Conservation (phyloP, 2,797 vertebrate species). For the Siniperca undulata region DNA sequence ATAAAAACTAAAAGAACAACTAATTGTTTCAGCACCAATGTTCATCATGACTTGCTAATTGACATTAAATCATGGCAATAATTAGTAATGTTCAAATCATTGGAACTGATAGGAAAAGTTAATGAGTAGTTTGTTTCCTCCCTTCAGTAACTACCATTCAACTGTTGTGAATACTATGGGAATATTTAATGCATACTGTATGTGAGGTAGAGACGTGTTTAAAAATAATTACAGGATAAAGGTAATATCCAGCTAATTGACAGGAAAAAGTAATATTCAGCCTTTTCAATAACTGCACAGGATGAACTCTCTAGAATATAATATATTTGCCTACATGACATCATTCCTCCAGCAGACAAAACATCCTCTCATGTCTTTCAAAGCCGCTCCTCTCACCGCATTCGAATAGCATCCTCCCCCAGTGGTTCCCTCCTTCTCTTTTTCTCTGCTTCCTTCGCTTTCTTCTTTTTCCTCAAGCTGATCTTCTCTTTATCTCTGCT, state of each 20-base stretch:
- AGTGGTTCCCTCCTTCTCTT: slow-evolving; percentile 89
- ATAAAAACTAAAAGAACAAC: background rate
- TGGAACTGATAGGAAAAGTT: background rate
- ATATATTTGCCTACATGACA: slow-evolving; percentile 23
- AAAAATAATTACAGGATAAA: background rate
- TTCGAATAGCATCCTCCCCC: slow-evolving; percentile 91
- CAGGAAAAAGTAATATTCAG: background rate
- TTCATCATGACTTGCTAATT: background rate
- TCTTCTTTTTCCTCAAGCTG: slow-evolving; percentile 84
- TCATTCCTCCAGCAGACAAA: slow-evolving; percentile 38
- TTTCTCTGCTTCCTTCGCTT: slow-evolving; percentile 85
- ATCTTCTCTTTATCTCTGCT: slow-evolving; percentile 76
- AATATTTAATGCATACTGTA: background rate
- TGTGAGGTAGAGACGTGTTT: background rate
- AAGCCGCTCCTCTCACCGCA: slow-evolving; percentile 84
- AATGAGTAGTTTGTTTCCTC: background rate
- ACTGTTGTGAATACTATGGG: background rate
- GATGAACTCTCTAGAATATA: background rate
- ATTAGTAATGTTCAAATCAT: background rate
- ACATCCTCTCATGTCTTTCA: slow-evolving; percentile 39
- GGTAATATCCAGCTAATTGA: background rate
- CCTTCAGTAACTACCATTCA: background rate
- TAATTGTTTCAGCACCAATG: too few relatives aligned
- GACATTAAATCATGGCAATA: background rate
- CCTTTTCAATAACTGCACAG: slow-evolving; percentile 1